phyloP scores from a whole-genome alignment of 2,113 vertebrate species.

The Acanthochromis polyacanthus region DNA sequence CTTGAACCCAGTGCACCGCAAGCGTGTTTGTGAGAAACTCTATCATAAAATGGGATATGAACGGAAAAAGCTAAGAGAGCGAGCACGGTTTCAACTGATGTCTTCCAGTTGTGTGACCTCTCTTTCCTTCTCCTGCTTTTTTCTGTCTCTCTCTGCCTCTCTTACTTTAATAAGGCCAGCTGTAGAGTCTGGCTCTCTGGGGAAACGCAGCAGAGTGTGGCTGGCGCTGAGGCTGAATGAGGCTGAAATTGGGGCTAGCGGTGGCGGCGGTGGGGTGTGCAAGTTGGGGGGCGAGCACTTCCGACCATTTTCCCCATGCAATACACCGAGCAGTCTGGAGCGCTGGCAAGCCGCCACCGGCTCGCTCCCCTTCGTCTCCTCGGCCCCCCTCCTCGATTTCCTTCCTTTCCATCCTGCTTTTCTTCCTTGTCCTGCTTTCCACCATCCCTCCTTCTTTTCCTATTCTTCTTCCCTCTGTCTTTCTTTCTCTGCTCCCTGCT shows the following conservation, averaged over 20 bases:
- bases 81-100: conserved; percentile 81
- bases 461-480: conserved; percentile 44
- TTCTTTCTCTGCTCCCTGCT: conserved; percentile 27
- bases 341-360: conserved; percentile 64
- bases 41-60: conserved; percentile 84
- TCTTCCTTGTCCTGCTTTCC: conserved; percentile 54
- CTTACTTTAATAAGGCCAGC: conserved; percentile 82
- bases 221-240: conserved; percentile 76
- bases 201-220: conserved; percentile 81
- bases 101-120: conserved; percentile 85
- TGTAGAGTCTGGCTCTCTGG: conserved; percentile 80
- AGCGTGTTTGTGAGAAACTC: conserved; percentile 84
- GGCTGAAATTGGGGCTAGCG: conserved; percentile 70
- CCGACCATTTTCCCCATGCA: conserved; percentile 76
- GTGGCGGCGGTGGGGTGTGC: conserved; percentile 66
- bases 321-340: conserved; percentile 75
- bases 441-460: conserved; percentile 28
- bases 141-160: conserved; percentile 77
- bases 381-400: conserved; percentile 56
- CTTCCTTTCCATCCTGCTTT: conserved; percentile 67
- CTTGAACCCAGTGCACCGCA: conserved; percentile 80
- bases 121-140: conserved; percentile 79
- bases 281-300: conserved; percentile 73
- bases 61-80: conserved; percentile 80
- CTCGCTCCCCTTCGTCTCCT: conserved; percentile 62